Evolutionary conservation across 2,113 vertebrate species (phyloP), one percentile per base, ranked within the genome.

Genomic region (Barbus barbus): DNA sequence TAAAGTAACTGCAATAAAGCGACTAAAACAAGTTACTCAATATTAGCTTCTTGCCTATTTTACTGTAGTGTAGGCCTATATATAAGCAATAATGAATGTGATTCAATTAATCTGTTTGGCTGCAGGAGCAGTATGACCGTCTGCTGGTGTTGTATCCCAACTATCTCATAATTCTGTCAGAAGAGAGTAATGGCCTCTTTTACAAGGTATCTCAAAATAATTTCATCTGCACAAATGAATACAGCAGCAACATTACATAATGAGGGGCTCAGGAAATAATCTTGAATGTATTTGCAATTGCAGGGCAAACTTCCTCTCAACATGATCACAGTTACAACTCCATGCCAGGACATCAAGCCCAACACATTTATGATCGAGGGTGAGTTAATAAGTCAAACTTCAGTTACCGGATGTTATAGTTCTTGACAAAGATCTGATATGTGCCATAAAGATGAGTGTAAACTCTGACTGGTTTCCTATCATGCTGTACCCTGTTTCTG

Each of bases 271-370:
- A n/a, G n/a, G 1, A 48, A 65, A 63, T 71, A 44, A 78, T 63
- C 2, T 36, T 26, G 18, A 41, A 22, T 71, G 61, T 84, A n/a
- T 86, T 67, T 85, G 28, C 69, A 38, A 91, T 92, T 51, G 1
- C 94, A 99, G 98, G 97, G 97, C 0, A 98, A 99, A 92, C 96
- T 99, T 87, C 95, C 97, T 0, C 95, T 99, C 84, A 97, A 97
- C 33, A 96, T 97, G 88, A 90, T 99, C 72, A 95, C 92, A 14
- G 93, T 99, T 89, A 95, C 95, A 26, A 95, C 96, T 53, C 96
- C 97, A 74, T 96, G 96, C 89, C 95, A 96, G 0, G 95, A 96
- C 24, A 95, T 97, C 76, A 95, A 94, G 89, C 95, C 92, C 53
- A 95, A 95, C 88, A 96, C 97, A 1, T 98, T 99, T 86, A 91